Evolutionary conservation across 2,113 vertebrate genomes (phyloP), one percentile per base, ranked within the genome.

Genomic region (Dasyornis broadbenti): DNA sequence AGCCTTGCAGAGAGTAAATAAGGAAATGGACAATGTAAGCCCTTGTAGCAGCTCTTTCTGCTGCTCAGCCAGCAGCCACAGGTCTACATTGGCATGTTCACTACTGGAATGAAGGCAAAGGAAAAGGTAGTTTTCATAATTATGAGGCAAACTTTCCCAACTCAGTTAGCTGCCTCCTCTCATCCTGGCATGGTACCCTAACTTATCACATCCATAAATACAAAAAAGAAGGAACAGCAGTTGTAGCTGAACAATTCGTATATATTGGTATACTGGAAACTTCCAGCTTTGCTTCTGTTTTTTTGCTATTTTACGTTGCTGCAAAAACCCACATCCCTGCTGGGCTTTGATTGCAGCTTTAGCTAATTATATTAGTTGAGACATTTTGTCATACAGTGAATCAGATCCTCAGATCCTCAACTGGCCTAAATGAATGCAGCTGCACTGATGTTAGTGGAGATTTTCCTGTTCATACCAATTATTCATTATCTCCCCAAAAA

Each of bases 381-480:
- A 93, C 56, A 83, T 94, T 96, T 92, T 90, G 82, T 89, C 87
- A 93, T 86, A 86, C 68, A 94, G 86, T 89, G 92, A 93, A 89
- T 86, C 82, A 95, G 87, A 90, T 72, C 76, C 72, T 96, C 82
- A 91, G 90, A 88, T 82, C 71, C 83, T 96, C 81, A 82, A 60
- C 83, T n/a, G 64, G 76, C 92, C 87, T 95, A 85, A 92, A 91
- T 61, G 56, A 90, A 80, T 75, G 56, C 85, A 96, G 76, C 88
- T 94, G 85, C 68, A 78, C 27, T 71, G 60, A 66, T 88, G 52
- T 54, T 90, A 83, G 57, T 22, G 27, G 40, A 95, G 64, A 70
- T 61, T 83, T 92, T 52, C 35, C 39, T 77, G 24, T 56, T 96
- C 60, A 77, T 82, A 63, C 22, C 54, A 56, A 65, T 88, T 86